A percentile compares a stretch with the other conserved stretches of the same genome.
These are phyloP conservation scores for Leucopsar rothschildi DNA, from an alignment of 2,113 vertebrate genomes.

Conservation along the genomic window DNA sequence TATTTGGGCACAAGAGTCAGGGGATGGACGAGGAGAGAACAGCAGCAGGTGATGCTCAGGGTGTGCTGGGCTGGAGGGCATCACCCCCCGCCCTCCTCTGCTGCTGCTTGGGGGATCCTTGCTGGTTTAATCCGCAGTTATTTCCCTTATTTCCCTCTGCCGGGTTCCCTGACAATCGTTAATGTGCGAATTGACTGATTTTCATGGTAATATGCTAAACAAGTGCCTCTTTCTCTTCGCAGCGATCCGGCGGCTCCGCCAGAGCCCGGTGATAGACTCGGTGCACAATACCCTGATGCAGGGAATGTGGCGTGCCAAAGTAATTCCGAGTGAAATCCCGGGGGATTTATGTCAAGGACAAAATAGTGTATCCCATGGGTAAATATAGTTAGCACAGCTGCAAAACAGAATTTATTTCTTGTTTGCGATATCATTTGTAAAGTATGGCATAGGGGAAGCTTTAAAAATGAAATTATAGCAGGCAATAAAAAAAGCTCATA, in stretches of 20 bases:
- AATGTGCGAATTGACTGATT: conserved; percentile 29
- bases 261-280: not conserved
- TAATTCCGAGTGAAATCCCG: conserved; percentile 52
- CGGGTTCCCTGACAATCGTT: not conserved
- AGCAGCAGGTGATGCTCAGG: not conserved
- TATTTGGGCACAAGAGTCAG: rapidly evolving
- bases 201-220: conserved; percentile 42
- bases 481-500: conserved; percentile 76
- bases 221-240: conserved; percentile 2
- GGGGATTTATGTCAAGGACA: conserved; percentile 74
- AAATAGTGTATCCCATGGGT: conserved; percentile 74
- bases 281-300: not conserved
- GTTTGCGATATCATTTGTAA: conserved; percentile 79
- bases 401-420: conserved; percentile 79
- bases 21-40: rapidly evolving
- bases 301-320: conserved; percentile 41
- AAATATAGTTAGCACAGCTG: conserved; percentile 73
- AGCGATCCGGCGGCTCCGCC: not conserved
- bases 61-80: not conserved
- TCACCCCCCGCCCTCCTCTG: rapidly evolving
- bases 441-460: conserved; percentile 75
- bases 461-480: conserved; percentile 82
- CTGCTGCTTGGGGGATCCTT: conserved; percentile 15
- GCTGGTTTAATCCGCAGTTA: not conserved
- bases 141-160: conserved; percentile 9